Evolutionary conservation across 2,888 invertebrate species (phyloP), one percentile per base, ranked within the genome.

Genomic region (Dimorphilus gyrociliatus): DNA sequence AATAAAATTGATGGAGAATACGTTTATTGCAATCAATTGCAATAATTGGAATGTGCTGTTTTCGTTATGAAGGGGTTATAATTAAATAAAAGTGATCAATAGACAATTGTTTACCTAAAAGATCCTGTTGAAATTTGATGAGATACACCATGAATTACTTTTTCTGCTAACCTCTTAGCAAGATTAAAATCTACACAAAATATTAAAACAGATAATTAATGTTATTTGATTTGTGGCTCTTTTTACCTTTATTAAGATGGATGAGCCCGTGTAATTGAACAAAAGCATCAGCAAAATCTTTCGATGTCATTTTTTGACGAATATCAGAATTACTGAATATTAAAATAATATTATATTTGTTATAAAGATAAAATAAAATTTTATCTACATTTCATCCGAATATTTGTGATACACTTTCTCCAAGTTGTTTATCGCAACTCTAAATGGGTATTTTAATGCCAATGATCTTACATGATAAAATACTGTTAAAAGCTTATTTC

Each of bases 401-500:
- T 64, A 53, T 40, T 65, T 66, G 32, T 53, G 45, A 40, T 80
- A 69, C 16, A 79, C 77, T 48, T 77, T 74, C 29, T 75, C 71
- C 29, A 85, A 67, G 65, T 84, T 84, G 29, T 76, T 74, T 19
- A 75, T 72, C 19, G 82, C 80, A 19, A 78, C 79, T 8, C 80
- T 78, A 66, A 84, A 84, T 19, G 82, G 81, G 57, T 79, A 77
- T 49, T 77, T 74, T 30, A 82, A 80, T 7, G 79, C 73, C 43
- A 82, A 72, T 41, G 80, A 78, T 40, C 82, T 71, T 35, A 79
- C 75, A 63, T 84, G 82, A 67, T 80, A 79, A 66, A 81, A 84
- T 32, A 82, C 76, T 3, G 81, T 79, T 30, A 76, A 75, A 38
- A 85, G 69, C 48, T 77, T 75, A 51, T 81, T 57, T 13, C 78